Evolutionary conservation across 1,140 invertebrate genomes (phyloP).

Genomic region (Galleria mellonella): DNA sequence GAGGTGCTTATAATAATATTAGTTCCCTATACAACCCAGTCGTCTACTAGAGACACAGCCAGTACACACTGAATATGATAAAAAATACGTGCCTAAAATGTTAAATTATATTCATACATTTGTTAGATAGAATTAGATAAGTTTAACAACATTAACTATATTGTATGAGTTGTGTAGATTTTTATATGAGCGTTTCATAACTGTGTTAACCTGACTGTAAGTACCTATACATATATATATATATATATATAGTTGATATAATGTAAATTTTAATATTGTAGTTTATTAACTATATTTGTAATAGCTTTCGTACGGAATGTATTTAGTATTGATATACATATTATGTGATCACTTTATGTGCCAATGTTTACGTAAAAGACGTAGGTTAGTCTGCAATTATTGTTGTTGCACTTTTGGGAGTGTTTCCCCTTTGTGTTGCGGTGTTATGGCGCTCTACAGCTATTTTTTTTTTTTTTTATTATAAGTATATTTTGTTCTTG

Average conservation of each 20-base stretch:
- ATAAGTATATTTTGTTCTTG: no score
- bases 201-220: slow-evolving; percentile 20
- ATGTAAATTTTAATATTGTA: slow-evolving; percentile 23
- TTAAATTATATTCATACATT: slow-evolving; percentile 50
- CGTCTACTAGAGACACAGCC: slow-evolving; percentile 29
- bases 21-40: slow-evolving; percentile 18
- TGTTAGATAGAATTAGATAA: slow-evolving; percentile 42
- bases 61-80: slow-evolving; percentile 37
- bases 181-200: slow-evolving; percentile 55
- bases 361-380: slow-evolving; percentile 57
- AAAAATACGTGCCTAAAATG: slow-evolving; percentile 58
- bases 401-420: slow-evolving; percentile 11
- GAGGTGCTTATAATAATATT: slow-evolving; percentile 15
- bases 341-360: slow-evolving; percentile 60
- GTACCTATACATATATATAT: no score
- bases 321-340: slow-evolving; percentile 28
- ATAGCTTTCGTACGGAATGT: slow-evolving; percentile 38
- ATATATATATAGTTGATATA: slow-evolving; percentile 19
- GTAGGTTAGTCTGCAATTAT: slow-evolving; percentile 17
- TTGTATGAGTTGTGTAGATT: slow-evolving; percentile 53
- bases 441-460: no score
- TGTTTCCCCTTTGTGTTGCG: no score
- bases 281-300: slow-evolving; percentile 13
- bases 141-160: slow-evolving; percentile 21
- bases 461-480: no score